Conservation (phyloP, 2,797 vertebrate species). For the Periophthalmus magnuspinnatus region DNA sequence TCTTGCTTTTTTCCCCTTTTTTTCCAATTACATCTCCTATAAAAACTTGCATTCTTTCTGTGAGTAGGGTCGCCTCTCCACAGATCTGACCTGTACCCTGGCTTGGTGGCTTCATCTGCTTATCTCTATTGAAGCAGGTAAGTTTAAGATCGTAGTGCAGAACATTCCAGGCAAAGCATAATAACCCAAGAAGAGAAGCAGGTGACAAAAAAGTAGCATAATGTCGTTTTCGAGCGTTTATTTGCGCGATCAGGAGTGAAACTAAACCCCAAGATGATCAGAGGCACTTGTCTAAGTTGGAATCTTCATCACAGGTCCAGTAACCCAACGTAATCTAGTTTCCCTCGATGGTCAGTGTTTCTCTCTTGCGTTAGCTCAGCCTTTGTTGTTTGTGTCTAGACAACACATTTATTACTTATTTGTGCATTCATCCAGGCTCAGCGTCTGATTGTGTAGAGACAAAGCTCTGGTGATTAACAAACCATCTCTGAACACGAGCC, state of each 20-base stretch:
- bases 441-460: not conserved
- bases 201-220: too few species aligned
- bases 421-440: not conserved
- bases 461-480: not conserved
- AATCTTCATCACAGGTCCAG: not conserved
- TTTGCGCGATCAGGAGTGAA: not conserved
- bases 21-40: too few species aligned
- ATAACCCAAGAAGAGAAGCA: too few species aligned
- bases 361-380: not conserved
- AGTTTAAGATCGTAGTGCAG: too few species aligned
- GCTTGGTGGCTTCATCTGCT: too few species aligned
- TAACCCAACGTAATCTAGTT: not conserved
- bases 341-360: not conserved
- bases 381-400: constrained; percentile 7
- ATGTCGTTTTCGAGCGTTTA: too few species aligned
- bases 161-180: too few species aligned
- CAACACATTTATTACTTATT: not conserved
- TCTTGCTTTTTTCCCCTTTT: too few species aligned
- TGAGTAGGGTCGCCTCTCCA: too few species aligned
- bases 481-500: not conserved
- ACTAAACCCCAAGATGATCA: not conserved
- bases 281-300: not conserved
- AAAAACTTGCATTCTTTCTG: too few species aligned
- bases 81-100: too few species aligned
- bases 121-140: too few species aligned